Base-by-base conservation (phyloP, 2,888 invertebrate species). In the Lasioglossum villosulum region DNA sequence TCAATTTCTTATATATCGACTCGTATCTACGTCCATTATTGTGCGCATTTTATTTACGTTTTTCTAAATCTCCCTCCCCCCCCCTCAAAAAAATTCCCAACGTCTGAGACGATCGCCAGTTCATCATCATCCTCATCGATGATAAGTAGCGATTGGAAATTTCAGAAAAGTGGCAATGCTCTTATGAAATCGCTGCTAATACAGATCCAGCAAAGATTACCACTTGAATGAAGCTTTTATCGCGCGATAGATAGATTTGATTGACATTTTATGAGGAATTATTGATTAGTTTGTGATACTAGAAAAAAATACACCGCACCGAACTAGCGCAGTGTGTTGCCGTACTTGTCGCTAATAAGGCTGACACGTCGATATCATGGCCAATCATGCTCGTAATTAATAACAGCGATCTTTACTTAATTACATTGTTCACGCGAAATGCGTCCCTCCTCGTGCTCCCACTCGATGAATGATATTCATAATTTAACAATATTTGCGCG, bases 1-100 rank as follows among this genome's bases (percentile, higher is more conserved):
- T 39, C 8, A 14, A 34, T n/a, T 34, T 14, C 48, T 84, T 87
- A 87, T 87, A 87, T 82, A 82, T 34, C 30, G 19, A 8, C 12
- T 39, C 80, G 10, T 79, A 82, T 79, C 81, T 45, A 6, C 23
- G 12, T 8, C 48, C 30, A 75, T n/a, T 14, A n/a, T n/a, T 30
- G 39, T 19, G 23, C 45, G 30, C 23, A 6, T 72, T 52, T 73
- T 27, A 45, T 73, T 66, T 73, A 68, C 56, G n/a, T 59, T 42
- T 52, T n/a, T 45, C 34, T 4, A 14, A 30, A 56, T 59, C 66
- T 16, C n/a, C 30, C n/a, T 30, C 45, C 23, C n/a, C 34, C 34
- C 34, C 3, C 34, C 34, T 4, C 34, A 3, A 34, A n/a, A 27
- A 39, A 63, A 79, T 19, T 34, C 30, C 30, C 34, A 23, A 16